A percentile compares a stretch with the other conserved stretches of the same genome.
phyloP scores from a whole-genome alignment of 1,140 invertebrate genomes.

The Drosophila repletoides region DNA sequence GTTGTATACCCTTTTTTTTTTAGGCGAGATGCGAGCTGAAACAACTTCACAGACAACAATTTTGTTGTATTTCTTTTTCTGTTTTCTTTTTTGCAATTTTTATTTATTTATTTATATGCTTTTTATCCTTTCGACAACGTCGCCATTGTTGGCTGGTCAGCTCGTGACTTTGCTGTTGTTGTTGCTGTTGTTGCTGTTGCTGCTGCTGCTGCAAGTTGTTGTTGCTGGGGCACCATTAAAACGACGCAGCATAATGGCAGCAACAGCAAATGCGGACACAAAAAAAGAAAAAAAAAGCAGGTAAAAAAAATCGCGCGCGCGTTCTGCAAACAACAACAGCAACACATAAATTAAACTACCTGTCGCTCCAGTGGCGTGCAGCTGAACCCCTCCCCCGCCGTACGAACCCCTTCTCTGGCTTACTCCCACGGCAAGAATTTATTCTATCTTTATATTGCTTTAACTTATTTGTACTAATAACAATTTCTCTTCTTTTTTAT shows the following conservation, averaged over 20 bases:
- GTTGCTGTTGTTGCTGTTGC: conserved; percentile 12
- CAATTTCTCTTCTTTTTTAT: conserved; percentile 46
- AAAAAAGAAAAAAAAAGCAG: conserved; percentile 39
- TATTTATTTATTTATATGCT: conserved; percentile 77
- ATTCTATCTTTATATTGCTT: not conserved
- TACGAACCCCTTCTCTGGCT: not conserved
- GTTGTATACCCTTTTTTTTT: conserved; percentile 48
- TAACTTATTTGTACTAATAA: conserved; percentile 56
- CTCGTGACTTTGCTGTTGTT: conserved; percentile 66
- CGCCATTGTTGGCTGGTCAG: conserved; percentile 28
- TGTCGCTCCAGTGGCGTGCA: conserved; percentile 62
- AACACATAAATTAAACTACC: conserved; percentile 79
- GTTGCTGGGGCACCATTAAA: conserved; percentile 63
- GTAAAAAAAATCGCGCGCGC: conserved; percentile 8
- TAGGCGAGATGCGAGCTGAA: conserved; percentile 9
- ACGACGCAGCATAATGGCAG: conserved; percentile 78
- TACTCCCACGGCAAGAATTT: too few relatives aligned
- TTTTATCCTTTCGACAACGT: conserved; percentile 59
- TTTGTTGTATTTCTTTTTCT: conserved; percentile 24
- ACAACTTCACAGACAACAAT: conserved; percentile 66
- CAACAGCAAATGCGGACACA: conserved; percentile 12
- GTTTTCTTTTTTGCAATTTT: conserved; percentile 62
- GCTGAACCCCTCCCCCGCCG: not conserved
- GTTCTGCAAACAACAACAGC: conserved; percentile 21
- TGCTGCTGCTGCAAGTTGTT: conserved; percentile 21